These are phyloP conservation scores for Lagopus leucura DNA, from an alignment of 2,113 vertebrate genomes.

Conservation along the genomic window DNA sequence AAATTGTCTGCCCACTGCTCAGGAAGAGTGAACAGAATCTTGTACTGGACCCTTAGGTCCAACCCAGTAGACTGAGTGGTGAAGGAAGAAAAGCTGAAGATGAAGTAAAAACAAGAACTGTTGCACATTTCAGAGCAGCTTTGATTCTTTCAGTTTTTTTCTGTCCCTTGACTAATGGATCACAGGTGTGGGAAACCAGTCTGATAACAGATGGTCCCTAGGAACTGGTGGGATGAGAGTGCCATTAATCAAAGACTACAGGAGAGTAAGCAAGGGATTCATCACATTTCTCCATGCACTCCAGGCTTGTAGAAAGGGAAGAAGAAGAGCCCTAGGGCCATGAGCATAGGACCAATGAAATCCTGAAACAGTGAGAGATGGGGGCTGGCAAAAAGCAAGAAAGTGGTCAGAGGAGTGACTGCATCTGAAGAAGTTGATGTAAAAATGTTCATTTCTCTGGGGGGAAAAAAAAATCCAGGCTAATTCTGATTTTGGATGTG, in stretches of 20 bases:
- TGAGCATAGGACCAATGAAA: neutral
- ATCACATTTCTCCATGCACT: neutral
- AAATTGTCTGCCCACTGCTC: slow-evolving; percentile 10
- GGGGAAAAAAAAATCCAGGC: neutral
- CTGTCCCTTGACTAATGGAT: neutral
- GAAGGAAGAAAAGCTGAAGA: neutral
- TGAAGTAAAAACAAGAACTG: accelerated
- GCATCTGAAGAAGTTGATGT: neutral
- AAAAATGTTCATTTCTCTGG: neutral
- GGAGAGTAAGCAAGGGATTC: neutral
- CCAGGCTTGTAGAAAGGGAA: neutral
- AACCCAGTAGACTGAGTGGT: neutral
- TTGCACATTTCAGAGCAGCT: neutral
- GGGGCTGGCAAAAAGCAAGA: neutral
- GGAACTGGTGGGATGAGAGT: neutral
- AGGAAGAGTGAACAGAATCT: neutral
- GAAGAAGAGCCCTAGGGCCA: neutral
- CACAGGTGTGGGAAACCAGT: neutral
- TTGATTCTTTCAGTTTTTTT: neutral
- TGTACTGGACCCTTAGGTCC: neutral
- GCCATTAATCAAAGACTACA: neutral
- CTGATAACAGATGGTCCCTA: neutral
- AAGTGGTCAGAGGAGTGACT: neutral
- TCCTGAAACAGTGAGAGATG: neutral
- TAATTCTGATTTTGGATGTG: neutral